Evolutionary conservation across 92 coral and sea anemone species (phyloP).

Genomic region (Parazoanthus swiftii): DNA sequence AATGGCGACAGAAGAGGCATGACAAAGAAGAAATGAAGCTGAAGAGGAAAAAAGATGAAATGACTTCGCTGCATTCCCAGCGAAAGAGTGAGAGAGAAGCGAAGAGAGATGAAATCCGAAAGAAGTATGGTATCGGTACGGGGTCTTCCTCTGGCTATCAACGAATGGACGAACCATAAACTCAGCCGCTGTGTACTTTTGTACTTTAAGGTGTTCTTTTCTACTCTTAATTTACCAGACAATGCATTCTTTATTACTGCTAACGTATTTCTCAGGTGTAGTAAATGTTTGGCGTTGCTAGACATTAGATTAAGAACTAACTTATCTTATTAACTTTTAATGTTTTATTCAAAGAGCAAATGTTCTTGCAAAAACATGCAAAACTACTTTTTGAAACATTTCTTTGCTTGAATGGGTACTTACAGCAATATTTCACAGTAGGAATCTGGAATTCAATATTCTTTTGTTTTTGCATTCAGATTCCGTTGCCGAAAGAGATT

Average conservation of each 20-base stretch:
- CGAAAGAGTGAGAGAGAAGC: slow-evolving; percentile 84
- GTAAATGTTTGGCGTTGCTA: background rate
- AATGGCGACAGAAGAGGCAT: slow-evolving; percentile 75
- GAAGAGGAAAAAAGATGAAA: slow-evolving; percentile 84
- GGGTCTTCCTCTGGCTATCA: slow-evolving; percentile 83
- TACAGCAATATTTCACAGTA: background rate
- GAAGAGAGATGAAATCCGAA: slow-evolving; percentile 82
- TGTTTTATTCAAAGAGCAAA: background rate
- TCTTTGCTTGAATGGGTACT: slow-evolving; percentile 22
- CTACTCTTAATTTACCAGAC: background rate
- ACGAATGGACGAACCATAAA: slow-evolving; percentile 67
- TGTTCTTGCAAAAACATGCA: slow-evolving; percentile 27
- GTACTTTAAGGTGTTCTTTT: background rate
- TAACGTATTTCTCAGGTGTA: background rate
- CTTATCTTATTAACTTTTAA: background rate
- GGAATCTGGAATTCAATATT: background rate
- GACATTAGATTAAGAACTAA: background rate
- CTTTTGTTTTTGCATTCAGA: background rate
- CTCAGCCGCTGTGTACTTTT: background rate
- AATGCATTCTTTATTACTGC: background rate
- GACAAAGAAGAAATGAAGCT: slow-evolving; percentile 89
- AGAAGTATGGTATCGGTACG: slow-evolving; percentile 92
- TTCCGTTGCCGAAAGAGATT: background rate
- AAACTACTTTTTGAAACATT: slow-evolving; percentile 12
- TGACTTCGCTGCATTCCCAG: slow-evolving; percentile 83